Base-by-base conservation (phyloP, 2,888 invertebrate genomes). In the Trisateles emortualis region DNA sequence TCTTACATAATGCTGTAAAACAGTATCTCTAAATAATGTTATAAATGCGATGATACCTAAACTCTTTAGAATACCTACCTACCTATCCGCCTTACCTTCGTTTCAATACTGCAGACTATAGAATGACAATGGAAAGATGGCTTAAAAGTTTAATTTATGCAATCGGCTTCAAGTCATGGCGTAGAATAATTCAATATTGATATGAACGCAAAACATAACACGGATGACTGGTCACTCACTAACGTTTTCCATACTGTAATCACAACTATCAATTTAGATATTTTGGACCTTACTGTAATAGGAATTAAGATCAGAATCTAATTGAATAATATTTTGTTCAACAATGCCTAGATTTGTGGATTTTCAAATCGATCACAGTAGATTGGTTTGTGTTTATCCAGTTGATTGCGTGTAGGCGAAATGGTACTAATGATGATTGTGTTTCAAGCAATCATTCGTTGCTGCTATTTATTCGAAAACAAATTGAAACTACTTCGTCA, bases 301-400 rank as follows among this genome's bases (percentile, higher is more conserved):
- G 10, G 0, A 1, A 3, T 35, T 59, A 39, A 30, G 55, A 11
- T 46, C 52, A 46, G 44, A 52, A 41, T 57, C 16, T 30, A 50
- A 11, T 11, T 16, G 19, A 16, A 30, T 40, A 0, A n/a, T 19
- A 8, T 43, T 0, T 51, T 44, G 24, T 22, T 41, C 22, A 33
- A 29, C 5, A 36, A 22, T 46, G 44, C 57, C 40, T 54, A 48
- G 62, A 64, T 70, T 66, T 52, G 53, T 60, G 52, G 49, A 67
- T 63, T 63, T 59, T 63, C 59, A 59, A 70, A 70, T 68, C 56
- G 60, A 67, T 64, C 52, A 60, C 57, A 38, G 47, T 47, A 50
- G 57, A 60, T 67, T 64, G 65, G 53, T 67, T 57, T 59, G 60
- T 60, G 60, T 68, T 68, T 68, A 68, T 64, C 47, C 52, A 60